Conservation (phyloP, 2,888 invertebrate genomes). For the Nomada ruficornis region DNA sequence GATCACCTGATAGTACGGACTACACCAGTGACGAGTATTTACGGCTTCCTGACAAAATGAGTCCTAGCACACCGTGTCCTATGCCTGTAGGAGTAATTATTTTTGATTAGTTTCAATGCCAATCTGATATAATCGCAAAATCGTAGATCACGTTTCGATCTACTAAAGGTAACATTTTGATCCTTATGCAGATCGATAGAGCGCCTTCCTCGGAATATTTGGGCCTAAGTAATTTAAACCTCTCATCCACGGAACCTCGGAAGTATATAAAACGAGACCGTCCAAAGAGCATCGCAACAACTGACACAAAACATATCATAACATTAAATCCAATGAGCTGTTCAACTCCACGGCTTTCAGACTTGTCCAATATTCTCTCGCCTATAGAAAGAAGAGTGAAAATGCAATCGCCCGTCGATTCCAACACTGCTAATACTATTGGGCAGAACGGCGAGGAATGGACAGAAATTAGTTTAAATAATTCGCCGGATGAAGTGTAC, state of each 20-base stretch:
- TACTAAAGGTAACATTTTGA: not conserved
- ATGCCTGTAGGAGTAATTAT: conserved; percentile 75
- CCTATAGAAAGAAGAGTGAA: conserved; percentile 75
- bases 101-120: not conserved
- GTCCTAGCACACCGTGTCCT: conserved; percentile 77
- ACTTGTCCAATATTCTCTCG: conserved; percentile 74
- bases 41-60: conserved; percentile 83
- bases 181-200: conserved; percentile 73
- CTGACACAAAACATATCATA: conserved; percentile 78
- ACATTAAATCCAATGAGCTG: conserved; percentile 72
- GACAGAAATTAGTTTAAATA: conserved; percentile 90
- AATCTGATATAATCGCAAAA: not conserved
- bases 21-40: conserved; percentile 84
- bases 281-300: conserved; percentile 78
- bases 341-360: conserved; percentile 78
- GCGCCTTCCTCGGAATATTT: conserved; percentile 80
- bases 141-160: too few relatives aligned
- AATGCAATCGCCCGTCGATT: conserved; percentile 70
- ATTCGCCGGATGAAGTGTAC: conserved; percentile 88
- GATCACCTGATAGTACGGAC: conserved; percentile 84
- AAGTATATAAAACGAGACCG: conserved; percentile 82
- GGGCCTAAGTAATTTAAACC: conserved; percentile 78
- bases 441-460: conserved; percentile 87
- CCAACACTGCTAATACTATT: conserved; percentile 57
- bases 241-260: conserved; percentile 81